Percentiles rank a stretch among this genome's conserved stretches.
Evolutionary conservation across 1,140 invertebrate genomes (phyloP).

Genomic region (Reticulitermes speratus): DNA sequence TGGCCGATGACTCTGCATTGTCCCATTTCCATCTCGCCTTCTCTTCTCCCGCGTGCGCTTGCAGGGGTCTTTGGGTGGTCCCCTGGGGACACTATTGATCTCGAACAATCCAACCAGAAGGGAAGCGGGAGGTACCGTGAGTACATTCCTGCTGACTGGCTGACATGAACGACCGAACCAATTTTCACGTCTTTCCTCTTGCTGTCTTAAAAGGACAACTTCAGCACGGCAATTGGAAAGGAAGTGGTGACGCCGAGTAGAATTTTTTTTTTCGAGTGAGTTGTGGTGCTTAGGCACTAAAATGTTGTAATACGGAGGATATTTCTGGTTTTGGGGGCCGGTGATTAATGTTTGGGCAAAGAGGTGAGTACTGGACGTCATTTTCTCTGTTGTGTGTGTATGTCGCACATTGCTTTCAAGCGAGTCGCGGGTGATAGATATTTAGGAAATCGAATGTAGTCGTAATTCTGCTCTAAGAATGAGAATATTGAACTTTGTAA

Average conservation of each 20-base stretch:
- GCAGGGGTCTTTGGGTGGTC: not conserved
- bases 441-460: no score
- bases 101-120: not conserved
- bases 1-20: not conserved
- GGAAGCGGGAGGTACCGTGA: not conserved
- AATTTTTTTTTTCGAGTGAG: not conserved
- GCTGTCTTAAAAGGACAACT: not conserved
- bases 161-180: not conserved
- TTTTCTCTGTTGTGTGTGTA: no score
- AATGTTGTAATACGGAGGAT: no score
- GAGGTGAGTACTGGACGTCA: no score
- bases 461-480: no score
- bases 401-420: no score
- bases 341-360: no score
- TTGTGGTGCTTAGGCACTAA: not conserved
- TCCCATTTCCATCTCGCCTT: not conserved
- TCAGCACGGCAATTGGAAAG: not conserved
- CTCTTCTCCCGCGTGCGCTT: not conserved
- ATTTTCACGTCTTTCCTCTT: slow-evolving; percentile 1
- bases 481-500: no score
- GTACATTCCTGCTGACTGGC: not conserved
- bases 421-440: no score
- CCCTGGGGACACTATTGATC: not conserved
- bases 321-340: no score
- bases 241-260: not conserved